Evolutionary conservation across 2,888 invertebrate species (phyloP), one percentile per base, ranked within the genome.

Genomic region (Tethea ocularis): DNA sequence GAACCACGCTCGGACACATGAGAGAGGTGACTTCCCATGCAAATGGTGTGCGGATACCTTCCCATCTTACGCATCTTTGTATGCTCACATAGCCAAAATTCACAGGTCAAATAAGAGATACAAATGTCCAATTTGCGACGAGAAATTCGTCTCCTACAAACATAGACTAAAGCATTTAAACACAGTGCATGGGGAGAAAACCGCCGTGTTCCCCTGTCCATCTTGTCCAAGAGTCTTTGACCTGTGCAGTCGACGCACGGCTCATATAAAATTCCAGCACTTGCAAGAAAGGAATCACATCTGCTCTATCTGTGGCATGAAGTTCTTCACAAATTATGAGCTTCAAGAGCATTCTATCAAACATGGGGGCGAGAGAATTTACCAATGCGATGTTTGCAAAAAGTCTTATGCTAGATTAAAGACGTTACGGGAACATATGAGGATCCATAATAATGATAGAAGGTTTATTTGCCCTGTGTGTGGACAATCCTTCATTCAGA

Each of bases 271-370:
- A 5, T 89, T 86, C 46, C 89, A 85, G 72, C 94, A 89, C 69
- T 76, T 86, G 57, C 93, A 86, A 74, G 94, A 87, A 69, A 82
- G 87, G 61, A 94, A 90, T 41, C 94, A 93, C 61, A 78, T 92
- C 0, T 94, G 94, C 66, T 76, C 87, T 0, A 83, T 89, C 1
- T 94, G 94, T 54, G 88, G 91, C 0, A 93, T 93, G 84, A 93
- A 93, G 69, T 94, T 94, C 66, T 94, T 93, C 62, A 91, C 92
- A 0, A 94, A 94, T 57, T 93, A 93, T 57, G 94, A 94, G 63
- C 77, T 94, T 26, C 93, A 93, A 38, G 93, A 93, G 61, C 94
- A 94, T 74, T 89, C 92, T 54, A 86, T 93, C 1, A 94, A 93
- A 57, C 94, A 94, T 64, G 90, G 93, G 0, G 93, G 93, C 0